phyloP scores from a whole-genome alignment of 2,888 invertebrate species.

The Stenoptilia bipunctidactyla region DNA sequence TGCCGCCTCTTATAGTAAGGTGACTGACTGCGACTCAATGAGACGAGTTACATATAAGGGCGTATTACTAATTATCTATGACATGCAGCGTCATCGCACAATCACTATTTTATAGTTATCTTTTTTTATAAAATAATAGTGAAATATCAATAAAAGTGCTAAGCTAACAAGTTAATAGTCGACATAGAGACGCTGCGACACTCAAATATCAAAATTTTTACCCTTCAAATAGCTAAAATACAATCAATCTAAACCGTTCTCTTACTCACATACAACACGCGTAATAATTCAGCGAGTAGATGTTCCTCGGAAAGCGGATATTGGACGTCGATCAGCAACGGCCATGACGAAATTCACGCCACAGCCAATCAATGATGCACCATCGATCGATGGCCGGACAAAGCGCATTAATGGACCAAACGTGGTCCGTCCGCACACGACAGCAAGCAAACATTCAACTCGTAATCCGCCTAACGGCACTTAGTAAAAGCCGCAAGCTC shows the following conservation, averaged over 20 bases:
- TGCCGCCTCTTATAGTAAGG: conserved; percentile 39
- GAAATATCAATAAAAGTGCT: too few species aligned
- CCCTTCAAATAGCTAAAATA: too few species aligned
- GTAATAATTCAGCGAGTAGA: too few species aligned
- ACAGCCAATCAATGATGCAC: conserved; percentile 39
- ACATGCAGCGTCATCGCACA: conserved; percentile 6
- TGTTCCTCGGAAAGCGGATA: too few species aligned
- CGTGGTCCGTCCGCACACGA: conserved; percentile 50
- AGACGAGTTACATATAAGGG: conserved; percentile 36
- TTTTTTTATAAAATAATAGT: too few species aligned
- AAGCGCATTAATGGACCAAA: conserved; percentile 52
- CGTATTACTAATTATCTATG: conserved; percentile 34
- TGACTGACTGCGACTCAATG: conserved; percentile 41
- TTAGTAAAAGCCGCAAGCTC: conserved; percentile 57
- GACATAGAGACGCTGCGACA: too few species aligned
- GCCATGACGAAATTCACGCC: background rate
- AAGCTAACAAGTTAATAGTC: too few species aligned
- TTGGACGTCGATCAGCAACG: too few species aligned
- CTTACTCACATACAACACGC: too few species aligned
- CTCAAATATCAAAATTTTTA: too few species aligned
- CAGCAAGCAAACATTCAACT: conserved; percentile 49
- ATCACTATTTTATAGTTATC: too few species aligned
- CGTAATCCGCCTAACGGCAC: conserved; percentile 64
- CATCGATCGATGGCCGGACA: conserved; percentile 42
- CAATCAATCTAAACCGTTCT: too few species aligned